phyloP scores from a whole-genome alignment of 2,888 invertebrate genomes.

The Carabus problematicus region DNA sequence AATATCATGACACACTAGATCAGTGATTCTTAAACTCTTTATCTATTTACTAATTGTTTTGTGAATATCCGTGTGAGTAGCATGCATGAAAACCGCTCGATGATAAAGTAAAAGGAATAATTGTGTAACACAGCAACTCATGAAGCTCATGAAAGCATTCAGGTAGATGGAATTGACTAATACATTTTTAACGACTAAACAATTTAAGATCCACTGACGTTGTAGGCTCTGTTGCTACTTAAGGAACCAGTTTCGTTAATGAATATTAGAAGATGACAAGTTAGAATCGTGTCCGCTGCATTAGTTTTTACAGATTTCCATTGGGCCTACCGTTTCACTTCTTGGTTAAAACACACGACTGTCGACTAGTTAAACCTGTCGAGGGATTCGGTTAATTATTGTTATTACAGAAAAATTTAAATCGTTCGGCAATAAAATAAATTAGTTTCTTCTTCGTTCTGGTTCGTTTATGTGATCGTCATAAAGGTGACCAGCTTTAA shows the following conservation, averaged over 20 bases:
- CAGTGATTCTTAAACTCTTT: constrained; percentile 2
- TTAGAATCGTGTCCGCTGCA: constrained; percentile 32
- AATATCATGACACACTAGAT: not conserved
- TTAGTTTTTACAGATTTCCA: constrained; percentile 38
- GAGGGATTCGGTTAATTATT: constrained; percentile 37
- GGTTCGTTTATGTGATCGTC: constrained; percentile 22
- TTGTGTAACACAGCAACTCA: no score
- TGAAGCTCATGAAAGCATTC: no score
- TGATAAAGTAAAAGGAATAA: no score
- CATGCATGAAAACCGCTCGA: no score
- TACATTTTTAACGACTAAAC: no score
- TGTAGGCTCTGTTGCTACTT: constrained; percentile 11
- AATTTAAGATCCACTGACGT: no score
- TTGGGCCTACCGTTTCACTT: constrained; percentile 28
- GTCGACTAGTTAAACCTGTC: constrained; percentile 39
- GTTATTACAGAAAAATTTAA: constrained; percentile 41
- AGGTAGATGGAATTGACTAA: no score
- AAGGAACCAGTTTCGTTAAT: constrained; percentile 36
- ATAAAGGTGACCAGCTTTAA: constrained; percentile 33
- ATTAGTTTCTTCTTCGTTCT: constrained; percentile 29
- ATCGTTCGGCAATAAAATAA: constrained; percentile 38
- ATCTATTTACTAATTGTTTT: no score
- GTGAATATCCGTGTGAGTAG: no score
- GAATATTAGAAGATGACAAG: constrained; percentile 42
- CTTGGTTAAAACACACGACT: constrained; percentile 23